Percentiles rank a stretch among this genome's conserved stretches.
These are phyloP conservation scores for Acrobasis consociella DNA, from an alignment of 2,888 invertebrate genomes.

Conservation along the genomic window DNA sequence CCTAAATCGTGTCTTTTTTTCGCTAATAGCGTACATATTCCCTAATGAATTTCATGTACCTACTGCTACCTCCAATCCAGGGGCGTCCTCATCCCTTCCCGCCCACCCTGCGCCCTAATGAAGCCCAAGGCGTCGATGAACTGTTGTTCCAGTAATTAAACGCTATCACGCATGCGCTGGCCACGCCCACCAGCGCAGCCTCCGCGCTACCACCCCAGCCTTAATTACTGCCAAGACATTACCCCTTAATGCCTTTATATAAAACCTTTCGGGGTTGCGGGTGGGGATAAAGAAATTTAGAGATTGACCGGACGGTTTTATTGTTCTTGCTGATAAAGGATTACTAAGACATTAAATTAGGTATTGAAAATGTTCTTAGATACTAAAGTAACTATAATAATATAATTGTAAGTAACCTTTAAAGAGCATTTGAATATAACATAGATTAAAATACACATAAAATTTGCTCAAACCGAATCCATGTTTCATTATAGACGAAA, in stretches of 20 bases:
- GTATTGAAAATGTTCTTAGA: neutral
- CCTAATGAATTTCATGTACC: slow-evolving; percentile 4
- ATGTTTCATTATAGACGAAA: no score
- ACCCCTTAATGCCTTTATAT: slow-evolving; percentile 74
- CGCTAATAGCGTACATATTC: neutral
- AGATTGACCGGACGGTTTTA: slow-evolving; percentile 20
- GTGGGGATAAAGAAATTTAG: slow-evolving; percentile 21
- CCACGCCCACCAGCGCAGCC: slow-evolving; percentile 79
- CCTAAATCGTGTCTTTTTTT: neutral
- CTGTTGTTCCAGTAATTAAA: slow-evolving; percentile 76
- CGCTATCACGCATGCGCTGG: slow-evolving; percentile 69
- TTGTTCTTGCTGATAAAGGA: neutral
- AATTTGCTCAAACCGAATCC: no score
- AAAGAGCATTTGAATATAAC: no score
- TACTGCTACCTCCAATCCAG: slow-evolving; percentile 6
- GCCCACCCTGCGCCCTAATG: slow-evolving; percentile 67
- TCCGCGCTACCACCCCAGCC: slow-evolving; percentile 55
- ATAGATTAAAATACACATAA: no score
- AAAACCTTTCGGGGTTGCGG: slow-evolving; percentile 36
- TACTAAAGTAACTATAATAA: no score
- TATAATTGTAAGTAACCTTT: no score
- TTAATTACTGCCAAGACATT: slow-evolving; percentile 81
- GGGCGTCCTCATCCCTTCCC: slow-evolving; percentile 35
- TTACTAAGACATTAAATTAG: neutral
- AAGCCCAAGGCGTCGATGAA: slow-evolving; percentile 75